Conservation (phyloP, 2,888 invertebrate genomes). For the Melinaea menophilus region DNA sequence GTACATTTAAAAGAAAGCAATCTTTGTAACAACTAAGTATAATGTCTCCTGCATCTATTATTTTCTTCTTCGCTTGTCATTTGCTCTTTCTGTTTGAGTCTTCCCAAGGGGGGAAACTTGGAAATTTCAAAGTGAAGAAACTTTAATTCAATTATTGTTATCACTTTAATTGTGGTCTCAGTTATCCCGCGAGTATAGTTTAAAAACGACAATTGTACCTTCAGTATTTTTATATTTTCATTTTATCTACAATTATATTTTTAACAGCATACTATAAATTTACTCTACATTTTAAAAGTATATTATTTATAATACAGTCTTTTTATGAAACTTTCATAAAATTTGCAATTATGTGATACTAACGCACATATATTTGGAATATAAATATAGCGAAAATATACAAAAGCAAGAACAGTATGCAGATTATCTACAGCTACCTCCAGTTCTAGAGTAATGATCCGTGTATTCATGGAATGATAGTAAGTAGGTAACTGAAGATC, state of each 20-base stretch:
- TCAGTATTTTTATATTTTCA: neutral
- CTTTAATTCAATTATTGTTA: slow-evolving; percentile 4
- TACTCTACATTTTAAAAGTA: too few species aligned
- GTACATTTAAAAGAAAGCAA: too few species aligned
- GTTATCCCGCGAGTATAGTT: neutral
- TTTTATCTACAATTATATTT: too few species aligned
- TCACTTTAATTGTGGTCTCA: slow-evolving; percentile 1
- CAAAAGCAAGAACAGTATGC: too few species aligned
- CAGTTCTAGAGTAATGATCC: slow-evolving; percentile 3
- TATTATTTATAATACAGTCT: too few species aligned
- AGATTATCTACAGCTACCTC: too few species aligned
- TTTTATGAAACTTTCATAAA: too few species aligned
- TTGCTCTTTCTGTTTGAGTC: neutral
- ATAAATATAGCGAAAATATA: too few species aligned
- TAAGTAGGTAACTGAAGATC: neutral
- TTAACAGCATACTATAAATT: too few species aligned
- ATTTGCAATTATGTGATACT: too few species aligned
- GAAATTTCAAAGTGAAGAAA: neutral
- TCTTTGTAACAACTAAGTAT: too few species aligned
- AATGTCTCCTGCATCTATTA: neutral
- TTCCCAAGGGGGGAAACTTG: neutral
- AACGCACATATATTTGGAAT: too few species aligned
- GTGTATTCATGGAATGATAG: neutral
- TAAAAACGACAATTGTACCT: neutral
- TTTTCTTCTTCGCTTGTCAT: neutral